These are phyloP conservation scores for Anoplophora glabripennis DNA, from an alignment of 1,140 invertebrate species.

Conservation along the genomic window DNA sequence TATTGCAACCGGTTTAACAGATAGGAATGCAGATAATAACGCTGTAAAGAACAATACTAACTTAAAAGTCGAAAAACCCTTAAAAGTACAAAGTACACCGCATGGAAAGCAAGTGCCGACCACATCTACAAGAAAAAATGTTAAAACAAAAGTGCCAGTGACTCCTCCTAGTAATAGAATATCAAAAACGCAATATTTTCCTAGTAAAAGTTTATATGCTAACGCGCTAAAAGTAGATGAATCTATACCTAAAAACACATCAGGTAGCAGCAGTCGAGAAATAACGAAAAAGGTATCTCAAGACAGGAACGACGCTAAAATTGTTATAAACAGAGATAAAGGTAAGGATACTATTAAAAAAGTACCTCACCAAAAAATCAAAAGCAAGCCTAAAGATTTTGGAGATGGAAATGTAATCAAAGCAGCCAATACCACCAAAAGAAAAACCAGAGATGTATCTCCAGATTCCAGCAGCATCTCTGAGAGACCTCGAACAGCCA, in stretches of 20 bases:
- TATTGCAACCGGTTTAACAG: neutral
- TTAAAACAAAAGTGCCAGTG: slow-evolving; percentile 14
- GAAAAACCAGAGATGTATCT: slow-evolving; percentile 5
- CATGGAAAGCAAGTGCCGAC: slow-evolving; percentile 8
- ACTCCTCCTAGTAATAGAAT: slow-evolving; percentile 32
- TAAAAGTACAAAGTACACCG: neutral
- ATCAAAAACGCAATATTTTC: slow-evolving; percentile 41
- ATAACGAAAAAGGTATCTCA: too few relatives aligned
- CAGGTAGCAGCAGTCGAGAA: neutral
- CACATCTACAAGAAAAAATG: slow-evolving; percentile 4
- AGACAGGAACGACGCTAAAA: neutral
- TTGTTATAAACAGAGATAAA: neutral
- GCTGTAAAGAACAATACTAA: slow-evolving; percentile 6
- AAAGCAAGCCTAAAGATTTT: neutral
- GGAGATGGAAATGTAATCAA: neutral
- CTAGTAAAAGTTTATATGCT: slow-evolving; percentile 40
- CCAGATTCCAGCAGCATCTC: slow-evolving; percentile 25
- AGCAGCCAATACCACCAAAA: slow-evolving; percentile 8
- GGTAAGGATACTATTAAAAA: neutral
- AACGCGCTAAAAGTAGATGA: slow-evolving; percentile 33
- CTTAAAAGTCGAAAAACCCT: slow-evolving; percentile 1
- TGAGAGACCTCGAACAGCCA: slow-evolving; percentile 43
- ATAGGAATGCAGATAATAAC: neutral
- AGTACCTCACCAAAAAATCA: slow-evolving; percentile 6
- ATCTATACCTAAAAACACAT: neutral